A percentile compares a stretch with the other conserved stretches of the same genome.
Evolutionary conservation across 2,888 invertebrate species (phyloP).

Genomic region (Stenchaetothrips biformis): DNA sequence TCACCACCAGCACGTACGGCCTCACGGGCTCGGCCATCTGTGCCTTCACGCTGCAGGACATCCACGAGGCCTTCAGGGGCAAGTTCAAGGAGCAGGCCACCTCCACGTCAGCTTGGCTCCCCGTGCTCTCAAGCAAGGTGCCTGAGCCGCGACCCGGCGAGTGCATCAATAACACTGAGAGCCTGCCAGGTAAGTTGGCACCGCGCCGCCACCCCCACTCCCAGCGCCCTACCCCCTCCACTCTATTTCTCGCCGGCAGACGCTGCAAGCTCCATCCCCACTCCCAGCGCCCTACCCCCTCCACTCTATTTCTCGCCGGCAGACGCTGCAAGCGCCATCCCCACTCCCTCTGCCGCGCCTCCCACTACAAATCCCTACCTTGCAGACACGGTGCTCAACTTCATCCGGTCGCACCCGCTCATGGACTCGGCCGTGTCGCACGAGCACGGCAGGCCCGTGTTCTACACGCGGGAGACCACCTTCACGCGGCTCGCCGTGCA

Average conservation of each 20-base stretch:
- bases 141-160: slow-evolving; percentile 92
- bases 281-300: too few species aligned
- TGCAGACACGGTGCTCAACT: slow-evolving; percentile 86
- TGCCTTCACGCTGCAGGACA: slow-evolving; percentile 83
- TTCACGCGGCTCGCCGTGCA: slow-evolving; percentile 90
- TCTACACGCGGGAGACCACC: slow-evolving; percentile 86
- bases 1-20: slow-evolving; percentile 92
- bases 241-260: not conserved
- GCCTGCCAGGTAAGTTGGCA: slow-evolving; percentile 59
- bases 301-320: not conserved
- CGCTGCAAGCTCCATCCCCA: slow-evolving; percentile 23
- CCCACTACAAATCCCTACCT: slow-evolving; percentile 2
- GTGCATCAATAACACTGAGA: slow-evolving; percentile 90
- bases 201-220: not conserved
- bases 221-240: not conserved
- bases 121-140: slow-evolving; percentile 83
- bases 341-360: too few species aligned
- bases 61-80: slow-evolving; percentile 89
- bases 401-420: slow-evolving; percentile 93
- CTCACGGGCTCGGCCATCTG: slow-evolving; percentile 97
- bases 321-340: slow-evolving; percentile 26
- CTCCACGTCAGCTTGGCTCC: slow-evolving; percentile 90
- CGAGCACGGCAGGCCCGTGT: slow-evolving; percentile 88
- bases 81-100: slow-evolving; percentile 96
- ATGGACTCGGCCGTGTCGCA: slow-evolving; percentile 96